Percentiles rank a stretch among this genome's conserved stretches.
Evolutionary conservation across 2,113 vertebrate genomes (phyloP).

Genomic region (Pampusana beccarii): DNA sequence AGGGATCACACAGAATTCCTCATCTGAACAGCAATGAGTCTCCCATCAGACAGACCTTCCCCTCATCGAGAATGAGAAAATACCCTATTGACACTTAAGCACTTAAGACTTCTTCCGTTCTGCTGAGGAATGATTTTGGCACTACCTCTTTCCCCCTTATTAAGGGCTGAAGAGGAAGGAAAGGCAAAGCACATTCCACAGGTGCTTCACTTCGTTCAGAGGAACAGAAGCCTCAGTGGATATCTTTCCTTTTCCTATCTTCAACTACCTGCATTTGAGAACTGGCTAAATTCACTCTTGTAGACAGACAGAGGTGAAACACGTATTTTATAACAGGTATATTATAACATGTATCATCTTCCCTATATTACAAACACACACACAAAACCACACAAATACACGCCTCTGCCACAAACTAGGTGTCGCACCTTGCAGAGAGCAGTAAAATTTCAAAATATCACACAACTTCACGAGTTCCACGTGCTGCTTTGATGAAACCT

Average conservation of each 20-base stretch:
- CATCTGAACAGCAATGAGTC: rapidly evolving
- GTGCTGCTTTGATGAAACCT: background rate
- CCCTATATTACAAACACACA: background rate
- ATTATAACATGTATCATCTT: background rate
- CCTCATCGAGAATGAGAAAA: background rate
- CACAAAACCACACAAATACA: background rate
- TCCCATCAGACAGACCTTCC: background rate
- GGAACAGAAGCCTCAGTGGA: background rate
- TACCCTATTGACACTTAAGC: background rate
- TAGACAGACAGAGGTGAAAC: background rate
- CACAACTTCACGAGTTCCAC: background rate
- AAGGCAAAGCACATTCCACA: background rate
- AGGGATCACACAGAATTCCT: background rate
- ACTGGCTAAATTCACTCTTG: background rate
- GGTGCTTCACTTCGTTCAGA: background rate
- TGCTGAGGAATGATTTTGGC: background rate
- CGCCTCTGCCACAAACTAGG: background rate
- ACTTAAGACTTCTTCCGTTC: background rate
- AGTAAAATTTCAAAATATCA: background rate
- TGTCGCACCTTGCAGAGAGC: background rate
- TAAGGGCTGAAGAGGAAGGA: background rate
- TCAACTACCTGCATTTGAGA: background rate
- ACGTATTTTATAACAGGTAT: too few relatives aligned
- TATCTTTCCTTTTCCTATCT: background rate
- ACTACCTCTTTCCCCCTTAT: background rate